Evolutionary conservation across 2,888 invertebrate genomes (phyloP).

Genomic region (Allolobophora icterica): DNA sequence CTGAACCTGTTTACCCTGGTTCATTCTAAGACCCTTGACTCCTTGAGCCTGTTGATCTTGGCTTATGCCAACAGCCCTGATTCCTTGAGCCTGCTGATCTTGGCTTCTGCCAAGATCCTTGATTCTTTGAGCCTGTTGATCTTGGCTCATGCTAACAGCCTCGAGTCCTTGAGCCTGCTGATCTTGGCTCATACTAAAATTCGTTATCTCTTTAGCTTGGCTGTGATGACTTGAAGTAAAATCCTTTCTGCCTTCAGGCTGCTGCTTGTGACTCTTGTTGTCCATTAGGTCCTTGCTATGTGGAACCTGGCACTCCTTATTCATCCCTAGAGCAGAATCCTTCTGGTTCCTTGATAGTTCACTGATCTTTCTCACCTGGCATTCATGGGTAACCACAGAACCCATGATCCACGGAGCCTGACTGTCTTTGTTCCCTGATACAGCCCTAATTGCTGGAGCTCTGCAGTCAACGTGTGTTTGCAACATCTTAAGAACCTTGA

Average conservation of each 20-base stretch:
- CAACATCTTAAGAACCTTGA: slow-evolving; percentile 12
- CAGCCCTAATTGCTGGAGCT: background rate
- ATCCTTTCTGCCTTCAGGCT: background rate
- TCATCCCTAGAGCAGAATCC: slow-evolving; percentile 17
- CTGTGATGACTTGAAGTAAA: background rate
- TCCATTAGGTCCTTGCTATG: background rate
- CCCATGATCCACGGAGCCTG: background rate
- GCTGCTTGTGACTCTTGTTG: background rate
- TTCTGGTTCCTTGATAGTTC: background rate
- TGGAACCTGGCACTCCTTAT: background rate
- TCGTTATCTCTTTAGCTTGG: background rate
- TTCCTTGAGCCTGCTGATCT: background rate
- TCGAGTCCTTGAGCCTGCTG: background rate
- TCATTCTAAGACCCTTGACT: background rate
- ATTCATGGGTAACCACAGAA: background rate
- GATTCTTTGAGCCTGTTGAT: background rate
- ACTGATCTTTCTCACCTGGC: background rate
- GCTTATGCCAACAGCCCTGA: background rate
- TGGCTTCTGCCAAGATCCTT: background rate
- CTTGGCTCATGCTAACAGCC: background rate
- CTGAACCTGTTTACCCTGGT: background rate
- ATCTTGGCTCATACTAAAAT: background rate
- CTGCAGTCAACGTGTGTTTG: background rate
- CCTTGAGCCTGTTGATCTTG: background rate
- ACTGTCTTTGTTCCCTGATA: background rate